phyloP scores from a whole-genome alignment of 2,888 invertebrate genomes.

The Drosophila imparisetae region DNA sequence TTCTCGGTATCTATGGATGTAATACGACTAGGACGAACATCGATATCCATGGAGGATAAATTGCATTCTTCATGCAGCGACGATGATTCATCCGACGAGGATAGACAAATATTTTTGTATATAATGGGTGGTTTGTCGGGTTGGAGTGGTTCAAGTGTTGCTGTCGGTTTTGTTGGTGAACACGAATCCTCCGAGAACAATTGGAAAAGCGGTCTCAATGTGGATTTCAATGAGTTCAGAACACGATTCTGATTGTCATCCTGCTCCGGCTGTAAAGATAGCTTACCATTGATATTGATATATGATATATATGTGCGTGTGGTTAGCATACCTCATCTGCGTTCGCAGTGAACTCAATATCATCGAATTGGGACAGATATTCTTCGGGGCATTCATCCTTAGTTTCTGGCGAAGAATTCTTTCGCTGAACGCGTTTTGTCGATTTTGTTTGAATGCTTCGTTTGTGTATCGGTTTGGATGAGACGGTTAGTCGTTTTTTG shows the following conservation, averaged over 20 bases:
- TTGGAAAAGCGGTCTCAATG: slow-evolving; percentile 36
- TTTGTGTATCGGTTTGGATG: neutral
- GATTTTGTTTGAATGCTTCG: slow-evolving; percentile 9
- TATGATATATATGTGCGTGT: neutral
- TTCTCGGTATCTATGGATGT: neutral
- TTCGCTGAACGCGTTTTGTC: neutral
- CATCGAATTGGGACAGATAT: neutral
- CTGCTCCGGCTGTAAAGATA: slow-evolving; percentile 8
- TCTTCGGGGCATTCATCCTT: slow-evolving; percentile 8
- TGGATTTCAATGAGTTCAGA: slow-evolving; percentile 14
- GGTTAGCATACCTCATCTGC: slow-evolving; percentile 17
- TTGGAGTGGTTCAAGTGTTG: neutral
- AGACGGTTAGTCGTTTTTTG: neutral
- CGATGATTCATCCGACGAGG: slow-evolving; percentile 38
- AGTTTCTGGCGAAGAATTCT: neutral
- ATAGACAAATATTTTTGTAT: slow-evolving; percentile 34
- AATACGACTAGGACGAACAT: neutral
- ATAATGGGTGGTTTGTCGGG: neutral
- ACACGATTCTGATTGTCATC: slow-evolving; percentile 1
- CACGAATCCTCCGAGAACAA: slow-evolving; percentile 34
- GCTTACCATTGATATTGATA: neutral
- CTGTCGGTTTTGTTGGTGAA: neutral
- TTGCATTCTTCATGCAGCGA: neutral
- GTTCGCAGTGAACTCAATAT: slow-evolving; percentile 3
- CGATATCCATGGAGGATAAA: neutral